phyloP scores from a whole-genome alignment of 2,113 vertebrate species.

The Calonectris borealis region DNA sequence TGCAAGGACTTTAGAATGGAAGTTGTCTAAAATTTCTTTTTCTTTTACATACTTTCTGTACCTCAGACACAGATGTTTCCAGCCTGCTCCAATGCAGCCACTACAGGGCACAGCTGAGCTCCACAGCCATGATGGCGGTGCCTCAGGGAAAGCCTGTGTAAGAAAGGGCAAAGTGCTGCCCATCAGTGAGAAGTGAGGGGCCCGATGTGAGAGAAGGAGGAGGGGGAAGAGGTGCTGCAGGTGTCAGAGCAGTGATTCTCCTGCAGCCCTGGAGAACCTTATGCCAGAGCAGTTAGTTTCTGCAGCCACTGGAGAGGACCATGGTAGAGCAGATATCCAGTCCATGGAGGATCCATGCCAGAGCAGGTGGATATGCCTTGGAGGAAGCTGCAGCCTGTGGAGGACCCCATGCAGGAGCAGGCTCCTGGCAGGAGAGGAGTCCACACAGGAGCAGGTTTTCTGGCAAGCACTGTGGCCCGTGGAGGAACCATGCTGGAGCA shows the following conservation, averaged over 20 bases:
- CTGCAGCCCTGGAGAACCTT: neutral
- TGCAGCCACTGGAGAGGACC: neutral
- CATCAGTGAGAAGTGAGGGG: neutral
- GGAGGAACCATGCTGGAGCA: too few species aligned
- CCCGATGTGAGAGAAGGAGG: neutral
- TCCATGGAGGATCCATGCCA: neutral
- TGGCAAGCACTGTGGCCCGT: too few species aligned
- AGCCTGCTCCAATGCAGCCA: fast-evolving
- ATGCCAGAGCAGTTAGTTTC: neutral
- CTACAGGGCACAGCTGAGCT: neutral
- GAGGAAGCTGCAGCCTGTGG: too few species aligned
- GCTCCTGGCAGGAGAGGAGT: too few species aligned
- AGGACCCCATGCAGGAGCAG: too few species aligned
- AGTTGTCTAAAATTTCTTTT: neutral
- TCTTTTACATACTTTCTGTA: neutral
- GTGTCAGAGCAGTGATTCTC: neutral
- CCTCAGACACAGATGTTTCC: neutral
- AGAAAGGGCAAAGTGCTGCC: neutral
- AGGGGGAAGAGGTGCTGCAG: neutral
- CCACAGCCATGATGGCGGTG: fast-evolving
- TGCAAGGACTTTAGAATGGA: neutral
- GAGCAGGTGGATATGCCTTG: too few species aligned
- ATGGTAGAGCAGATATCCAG: fast-evolving
- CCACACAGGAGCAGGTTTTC: too few species aligned
- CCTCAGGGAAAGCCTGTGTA: neutral